Evolutionary conservation across 2,113 vertebrate genomes (phyloP), one percentile per base, ranked within the genome.

Genomic region (Ochotona curzoniae): DNA sequence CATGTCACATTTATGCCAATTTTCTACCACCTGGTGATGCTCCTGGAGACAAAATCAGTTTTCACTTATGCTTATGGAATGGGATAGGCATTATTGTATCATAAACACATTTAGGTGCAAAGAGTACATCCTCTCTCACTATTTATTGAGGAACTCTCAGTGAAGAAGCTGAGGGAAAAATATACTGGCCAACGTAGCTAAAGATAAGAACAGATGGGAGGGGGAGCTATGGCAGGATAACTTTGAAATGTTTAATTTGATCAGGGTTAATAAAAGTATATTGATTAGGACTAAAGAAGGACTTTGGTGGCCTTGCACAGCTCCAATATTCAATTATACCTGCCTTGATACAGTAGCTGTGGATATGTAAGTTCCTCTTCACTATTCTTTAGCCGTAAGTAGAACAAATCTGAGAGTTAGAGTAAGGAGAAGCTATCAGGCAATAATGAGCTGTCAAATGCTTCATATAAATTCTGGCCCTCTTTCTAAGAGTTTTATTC

Each of bases 61-160:
- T 47, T 88, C 74, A 91, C 67, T 49, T 76, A 81, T 78, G n/a
- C 67, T 95, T 93, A 93, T 17, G 61, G 67, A 84, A n/a, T 71
- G 28, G 63, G 90, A 70, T 49, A 66, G 38, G 28, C 71, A 88
- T 95, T 84, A 88, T 93, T 87, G 70, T 60, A 92, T 71, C 63
- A 71, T 44, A 94, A 93, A 51, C 5, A 73, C 79, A 63, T 75
- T 74, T 13, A 30, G 35, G 44, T 64, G 30, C 18, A 82, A 90
- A 93, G 44, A 26, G 84, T 47, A 73, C 1, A 95, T 85, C n/a
- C 17, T 84, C 76, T 35, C 38, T 44, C 38, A 67, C 84, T 71
- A 88, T 73, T 85, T 85, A 57, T 30, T 30, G 5, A 93, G 85
- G 9, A 66, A 38, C 32, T 73, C 90, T 8, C 2, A 69, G 51